Base-by-base conservation (phyloP, 2,888 invertebrate genomes). In the Piscicola geometra region DNA sequence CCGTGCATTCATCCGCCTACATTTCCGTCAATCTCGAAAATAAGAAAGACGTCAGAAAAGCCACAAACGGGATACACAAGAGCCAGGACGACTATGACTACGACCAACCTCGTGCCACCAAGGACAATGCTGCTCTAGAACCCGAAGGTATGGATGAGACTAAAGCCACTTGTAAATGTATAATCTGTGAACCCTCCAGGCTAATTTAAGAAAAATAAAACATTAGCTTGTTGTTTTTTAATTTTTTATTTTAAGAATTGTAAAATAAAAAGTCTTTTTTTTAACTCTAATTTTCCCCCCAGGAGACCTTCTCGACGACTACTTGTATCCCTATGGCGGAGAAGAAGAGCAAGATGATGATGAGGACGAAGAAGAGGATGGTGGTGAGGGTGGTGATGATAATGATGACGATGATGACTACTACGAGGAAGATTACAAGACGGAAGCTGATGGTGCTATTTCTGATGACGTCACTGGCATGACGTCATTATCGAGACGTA, bases 1-100 rank as follows among this genome's bases (percentile, higher is more conserved):
- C 77, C 15, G 79, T 78, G 25, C 80, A 81, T 71, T 81, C 82
- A 9, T 76, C 79, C 9, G 81, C 83, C 52, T 67, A 78, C 1
- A 81, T 83, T 2, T 75, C 81, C 25, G 76, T 79, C 21, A 56
- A 25, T 15, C 41, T 41, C 41, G 15, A 41, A 5, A 41, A 41
- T 15, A 41, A 41, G 9, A 41, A 41, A n/a, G n/a, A n/a, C n/a
- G n/a, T n/a, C n/a, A n/a, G n/a, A n/a, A n/a, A n/a, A n/a, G n/a
- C n/a, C n/a, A n/a, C n/a, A n/a, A n/a, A n/a, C n/a, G n/a, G n/a
- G n/a, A n/a, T n/a, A n/a, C 35, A 21, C 32, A 21, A 28, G 15
- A 5, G 69, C 30, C 41, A 21, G 15, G 2, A 41, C 25, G n/a
- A 36, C 30, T 36, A 0, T 36, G 36, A 41, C 41, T 18, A 1